Conservation (phyloP, 1,140 invertebrate genomes). For the Archegozetes longisetosus region DNA sequence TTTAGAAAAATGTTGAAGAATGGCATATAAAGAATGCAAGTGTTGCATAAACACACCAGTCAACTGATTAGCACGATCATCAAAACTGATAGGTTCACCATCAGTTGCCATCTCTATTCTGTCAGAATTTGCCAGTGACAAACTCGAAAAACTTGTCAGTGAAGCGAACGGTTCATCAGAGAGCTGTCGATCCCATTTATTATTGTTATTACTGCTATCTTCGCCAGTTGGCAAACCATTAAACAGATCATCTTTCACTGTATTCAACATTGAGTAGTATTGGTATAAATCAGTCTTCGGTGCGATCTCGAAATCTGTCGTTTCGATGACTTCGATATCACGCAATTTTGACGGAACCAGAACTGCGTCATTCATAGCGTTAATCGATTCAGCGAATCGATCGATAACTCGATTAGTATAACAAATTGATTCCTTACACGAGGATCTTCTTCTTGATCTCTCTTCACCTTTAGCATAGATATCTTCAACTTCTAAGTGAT, state of each 20-base stretch:
- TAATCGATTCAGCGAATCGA: constrained; percentile 7
- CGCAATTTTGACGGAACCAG: constrained; percentile 11
- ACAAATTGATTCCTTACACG: neutral
- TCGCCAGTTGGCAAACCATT: neutral
- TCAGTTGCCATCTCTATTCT: neutral
- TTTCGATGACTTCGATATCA: constrained; percentile 12
- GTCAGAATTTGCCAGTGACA: neutral
- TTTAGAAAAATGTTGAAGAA: constrained; percentile 3
- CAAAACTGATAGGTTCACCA: neutral
- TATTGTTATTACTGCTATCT: neutral
- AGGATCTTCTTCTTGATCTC: constrained; percentile 12
- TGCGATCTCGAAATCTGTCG: neutral
- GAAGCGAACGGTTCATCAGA: neutral
- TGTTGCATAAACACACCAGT: constrained; percentile 2
- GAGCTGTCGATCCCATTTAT: neutral
- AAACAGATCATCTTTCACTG: constrained; percentile 11
- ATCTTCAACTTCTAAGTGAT: constrained; percentile 10
- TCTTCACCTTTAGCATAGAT: constrained; percentile 12
- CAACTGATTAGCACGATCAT: constrained; percentile 3
- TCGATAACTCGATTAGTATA: constrained; percentile 15
- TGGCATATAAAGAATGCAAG: constrained; percentile 4
- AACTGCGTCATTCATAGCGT: constrained; percentile 13
- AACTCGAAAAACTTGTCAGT: neutral
- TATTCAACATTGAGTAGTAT: constrained; percentile 12
- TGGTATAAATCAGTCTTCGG: constrained; percentile 11